These are phyloP conservation scores for Drosophila falleni DNA, from an alignment of 2,888 invertebrate species.

Conservation along the genomic window DNA sequence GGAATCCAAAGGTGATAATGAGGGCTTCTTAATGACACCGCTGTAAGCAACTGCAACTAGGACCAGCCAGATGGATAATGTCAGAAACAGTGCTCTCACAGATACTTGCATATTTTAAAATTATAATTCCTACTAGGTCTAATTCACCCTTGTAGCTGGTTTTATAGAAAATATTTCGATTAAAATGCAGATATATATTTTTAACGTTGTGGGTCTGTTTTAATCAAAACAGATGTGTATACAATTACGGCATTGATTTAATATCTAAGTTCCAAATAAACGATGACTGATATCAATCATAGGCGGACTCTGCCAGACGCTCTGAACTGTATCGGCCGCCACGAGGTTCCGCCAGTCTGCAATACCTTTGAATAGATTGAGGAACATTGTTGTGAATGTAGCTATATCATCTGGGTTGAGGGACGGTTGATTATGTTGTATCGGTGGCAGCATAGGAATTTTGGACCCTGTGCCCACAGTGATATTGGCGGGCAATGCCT, in stretches of 20 bases:
- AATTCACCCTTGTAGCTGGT: background rate
- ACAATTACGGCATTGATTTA: background rate
- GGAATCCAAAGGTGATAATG: background rate
- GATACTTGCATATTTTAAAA: background rate
- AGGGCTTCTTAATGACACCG: background rate
- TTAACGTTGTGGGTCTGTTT: background rate
- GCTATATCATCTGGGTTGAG: conserved; percentile 64
- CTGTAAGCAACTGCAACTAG: background rate
- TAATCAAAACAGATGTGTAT: background rate
- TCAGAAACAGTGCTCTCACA: background rate
- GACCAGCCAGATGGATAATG: background rate
- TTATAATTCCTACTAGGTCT: background rate
- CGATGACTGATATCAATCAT: conserved; percentile 64
- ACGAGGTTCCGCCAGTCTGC: conserved; percentile 66
- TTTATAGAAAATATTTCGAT: conserved; percentile 4
- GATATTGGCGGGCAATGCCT: conserved; percentile 34
- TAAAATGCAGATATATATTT: background rate
- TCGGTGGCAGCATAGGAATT: conserved; percentile 52
- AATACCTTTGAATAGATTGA: conserved; percentile 62
- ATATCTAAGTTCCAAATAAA: conserved; percentile 49
- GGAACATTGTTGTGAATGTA: conserved; percentile 66
- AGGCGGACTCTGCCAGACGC: conserved; percentile 72
- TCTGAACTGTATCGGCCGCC: conserved; percentile 66
- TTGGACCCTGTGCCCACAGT: conserved; percentile 26
- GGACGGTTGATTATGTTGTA: conserved; percentile 23